These are phyloP conservation scores for Horisme vitalbata DNA, from an alignment of 2,888 invertebrate genomes.

Conservation along the genomic window DNA sequence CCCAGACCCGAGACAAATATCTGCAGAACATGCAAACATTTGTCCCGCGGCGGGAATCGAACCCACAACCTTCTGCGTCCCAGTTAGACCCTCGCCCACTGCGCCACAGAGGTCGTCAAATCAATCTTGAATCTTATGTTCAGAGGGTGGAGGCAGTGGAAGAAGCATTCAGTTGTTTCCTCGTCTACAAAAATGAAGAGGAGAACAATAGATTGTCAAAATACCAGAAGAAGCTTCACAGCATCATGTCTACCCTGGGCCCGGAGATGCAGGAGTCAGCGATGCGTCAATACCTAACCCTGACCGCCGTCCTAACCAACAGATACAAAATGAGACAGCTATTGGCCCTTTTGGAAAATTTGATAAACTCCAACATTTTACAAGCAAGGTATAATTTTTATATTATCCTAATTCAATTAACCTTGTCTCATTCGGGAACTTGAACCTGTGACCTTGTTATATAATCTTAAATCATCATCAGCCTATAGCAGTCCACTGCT, in stretches of 20 bases:
- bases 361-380: conserved; percentile 88
- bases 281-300: conserved; percentile 88
- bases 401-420: background rate
- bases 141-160: conserved; percentile 92
- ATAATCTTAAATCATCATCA: too few species aligned
- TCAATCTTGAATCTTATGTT: background rate
- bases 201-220: conserved; percentile 86
- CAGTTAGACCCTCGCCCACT: too few species aligned
- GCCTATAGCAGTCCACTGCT: too few species aligned
- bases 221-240: conserved; percentile 87
- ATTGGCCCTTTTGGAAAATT: conserved; percentile 88
- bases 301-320: conserved; percentile 89
- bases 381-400: conserved; percentile 85
- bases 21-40: too few species aligned
- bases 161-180: conserved; percentile 94
- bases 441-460: too few species aligned
- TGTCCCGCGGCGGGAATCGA: too few species aligned
- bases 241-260: conserved; percentile 85
- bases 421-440: too few species aligned
- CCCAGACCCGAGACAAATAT: too few species aligned
- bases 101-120: too few species aligned
- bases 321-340: conserved; percentile 89
- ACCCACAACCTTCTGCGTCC: too few species aligned
- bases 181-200: conserved; percentile 88
- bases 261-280: conserved; percentile 89